Evolutionary conservation across 2,888 invertebrate species (phyloP), one percentile per base, ranked within the genome.

Genomic region (Pseudeuparius sepicola): DNA sequence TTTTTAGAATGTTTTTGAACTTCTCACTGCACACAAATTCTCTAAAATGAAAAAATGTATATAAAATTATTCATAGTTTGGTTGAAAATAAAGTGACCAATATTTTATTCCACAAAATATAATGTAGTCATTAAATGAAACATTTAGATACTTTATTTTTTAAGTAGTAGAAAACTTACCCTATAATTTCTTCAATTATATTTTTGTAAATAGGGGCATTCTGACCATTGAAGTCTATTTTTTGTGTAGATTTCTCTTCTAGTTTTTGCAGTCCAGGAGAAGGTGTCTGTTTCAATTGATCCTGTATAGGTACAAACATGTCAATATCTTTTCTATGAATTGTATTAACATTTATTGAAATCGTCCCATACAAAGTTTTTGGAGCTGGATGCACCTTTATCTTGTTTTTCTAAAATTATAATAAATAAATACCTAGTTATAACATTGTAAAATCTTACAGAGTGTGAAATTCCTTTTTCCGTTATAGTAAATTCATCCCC

Each of bases 401-500:
- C 7, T 51, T 47, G 15, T 54, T 49, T 46, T 50, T 39, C 61
- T 63, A 38, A 24, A 46, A 47, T 28, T n/a, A n/a, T n/a, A n/a
- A n/a, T n/a, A n/a, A n/a, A n/a, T n/a, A n/a, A n/a, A n/a, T n/a
- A n/a, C n/a, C n/a, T n/a, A n/a, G n/a, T n/a, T n/a, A n/a, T n/a
- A n/a, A n/a, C n/a, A n/a, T n/a, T n/a, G n/a, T n/a, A n/a, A n/a
- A n/a, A n/a, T n/a, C 40, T 49, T 51, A 64, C 64, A 30, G 59
- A 53, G 37, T 50, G 41, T 11, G 35, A 37, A n/a, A 44, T 47
- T 35, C 59, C 60, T 36, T 54, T 53, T 40, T 64, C 63, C 2
- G 59, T 64, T 13, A 65, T 59, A 4, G 46, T 54, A 45, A 65
- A 65, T 33, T 62, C 54, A 14, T 52, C 52, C 18, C 56, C 42